A percentile compares a stretch with the other conserved stretches of the same genome.
phyloP scores from a whole-genome alignment of 2,113 vertebrate genomes.

The Prinia subflava region DNA sequence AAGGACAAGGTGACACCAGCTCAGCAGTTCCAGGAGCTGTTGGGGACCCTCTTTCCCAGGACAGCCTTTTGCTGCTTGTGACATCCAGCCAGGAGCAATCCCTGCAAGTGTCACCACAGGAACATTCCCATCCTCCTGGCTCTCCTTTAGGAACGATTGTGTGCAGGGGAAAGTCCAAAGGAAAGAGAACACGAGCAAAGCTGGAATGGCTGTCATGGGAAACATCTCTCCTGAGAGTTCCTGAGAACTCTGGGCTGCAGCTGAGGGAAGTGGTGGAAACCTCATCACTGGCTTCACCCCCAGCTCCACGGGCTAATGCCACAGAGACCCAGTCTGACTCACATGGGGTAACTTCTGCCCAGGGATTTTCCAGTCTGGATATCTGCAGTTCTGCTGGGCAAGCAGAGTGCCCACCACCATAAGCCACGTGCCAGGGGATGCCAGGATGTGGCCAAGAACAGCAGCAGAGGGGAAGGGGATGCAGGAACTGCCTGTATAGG shows the following conservation, averaged over 20 bases:
- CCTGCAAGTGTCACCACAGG: background rate
- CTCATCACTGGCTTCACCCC: background rate
- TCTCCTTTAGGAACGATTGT: background rate
- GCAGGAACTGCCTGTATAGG: background rate
- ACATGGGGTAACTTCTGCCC: background rate
- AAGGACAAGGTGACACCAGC: background rate
- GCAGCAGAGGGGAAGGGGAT: rapidly evolving
- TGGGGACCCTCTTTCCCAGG: background rate
- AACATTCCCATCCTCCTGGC: constrained; percentile 36
- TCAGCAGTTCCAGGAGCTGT: background rate
- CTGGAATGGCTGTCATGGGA: constrained; percentile 12
- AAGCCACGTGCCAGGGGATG: rapidly evolving
- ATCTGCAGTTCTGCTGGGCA: background rate
- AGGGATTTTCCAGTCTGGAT: constrained; percentile 16
- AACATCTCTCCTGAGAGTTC: background rate
- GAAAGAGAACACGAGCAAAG: background rate
- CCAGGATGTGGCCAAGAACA: background rate
- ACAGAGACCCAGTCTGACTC: background rate
- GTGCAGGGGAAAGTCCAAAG: background rate
- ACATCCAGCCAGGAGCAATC: background rate
- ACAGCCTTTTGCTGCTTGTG: background rate
- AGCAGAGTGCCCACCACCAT: background rate
- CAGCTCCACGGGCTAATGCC: background rate
- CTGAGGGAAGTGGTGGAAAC: constrained; percentile 25
- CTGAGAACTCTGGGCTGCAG: background rate